Evolutionary conservation across 2,113 vertebrate genomes (phyloP).

Genomic region (Centropus unirufus): DNA sequence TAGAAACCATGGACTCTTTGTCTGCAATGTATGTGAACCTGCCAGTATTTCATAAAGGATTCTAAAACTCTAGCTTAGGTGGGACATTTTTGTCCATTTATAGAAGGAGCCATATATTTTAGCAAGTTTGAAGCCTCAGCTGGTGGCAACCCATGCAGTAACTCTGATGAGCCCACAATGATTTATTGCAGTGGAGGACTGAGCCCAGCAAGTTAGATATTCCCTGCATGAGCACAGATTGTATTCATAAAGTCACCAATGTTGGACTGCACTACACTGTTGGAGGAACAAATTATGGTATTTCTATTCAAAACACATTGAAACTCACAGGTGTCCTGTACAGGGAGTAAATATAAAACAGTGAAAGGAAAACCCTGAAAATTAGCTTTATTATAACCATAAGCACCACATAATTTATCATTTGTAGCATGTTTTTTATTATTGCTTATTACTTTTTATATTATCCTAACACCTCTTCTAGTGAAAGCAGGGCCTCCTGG

Average conservation of each 20-base stretch:
- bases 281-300: conserved; percentile 42
- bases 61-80: neutral
- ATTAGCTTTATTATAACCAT: neutral
- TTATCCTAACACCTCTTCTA: neutral
- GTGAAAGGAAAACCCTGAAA: neutral
- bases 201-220: neutral
- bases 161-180: conserved; percentile 28
- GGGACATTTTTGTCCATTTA: neutral
- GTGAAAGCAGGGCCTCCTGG: neutral
- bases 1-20: neutral
- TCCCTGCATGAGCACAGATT: conserved; percentile 5
- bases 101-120: neutral
- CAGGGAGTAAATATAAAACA: neutral
- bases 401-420: neutral
- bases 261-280: neutral
- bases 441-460: neutral
- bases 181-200: neutral
- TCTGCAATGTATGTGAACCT: neutral
- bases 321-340: neutral
- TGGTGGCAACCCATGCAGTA: neutral
- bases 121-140: conserved; percentile 3
- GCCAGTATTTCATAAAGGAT: neutral
- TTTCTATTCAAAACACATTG: conserved; percentile 10
- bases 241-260: neutral
- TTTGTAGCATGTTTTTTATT: neutral